Conservation (phyloP, 2,888 invertebrate genomes). For the Ochropleura leucogaster region DNA sequence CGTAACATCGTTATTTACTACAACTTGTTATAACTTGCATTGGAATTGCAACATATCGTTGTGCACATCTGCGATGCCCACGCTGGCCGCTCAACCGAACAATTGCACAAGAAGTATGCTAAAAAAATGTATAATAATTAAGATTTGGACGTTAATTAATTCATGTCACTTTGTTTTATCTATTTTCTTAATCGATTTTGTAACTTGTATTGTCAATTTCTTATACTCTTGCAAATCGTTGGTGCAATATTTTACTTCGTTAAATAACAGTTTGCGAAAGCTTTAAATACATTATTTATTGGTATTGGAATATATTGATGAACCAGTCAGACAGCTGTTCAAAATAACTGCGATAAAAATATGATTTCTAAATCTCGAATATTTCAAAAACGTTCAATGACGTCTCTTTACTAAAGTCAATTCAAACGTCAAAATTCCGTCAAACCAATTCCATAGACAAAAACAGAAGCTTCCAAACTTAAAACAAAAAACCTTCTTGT, state of each 20-base stretch:
- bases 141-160: slow-evolving; percentile 47
- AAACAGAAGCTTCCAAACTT: slow-evolving; percentile 11
- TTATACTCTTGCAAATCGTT: background rate
- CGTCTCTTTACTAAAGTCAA: slow-evolving; percentile 6
- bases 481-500: slow-evolving; percentile 19
- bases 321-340: background rate
- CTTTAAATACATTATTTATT: background rate
- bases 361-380: background rate
- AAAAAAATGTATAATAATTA: slow-evolving; percentile 54
- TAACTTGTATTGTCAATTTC: slow-evolving; percentile 13
- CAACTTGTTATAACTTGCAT: slow-evolving; percentile 69
- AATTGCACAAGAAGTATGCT: slow-evolving; percentile 63
- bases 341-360: background rate
- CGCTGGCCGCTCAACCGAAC: slow-evolving; percentile 63
- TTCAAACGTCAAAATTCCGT: slow-evolving; percentile 33
- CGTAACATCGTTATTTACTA: slow-evolving; percentile 67
- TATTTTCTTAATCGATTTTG: slow-evolving; percentile 37
- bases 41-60: slow-evolving; percentile 72
- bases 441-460: slow-evolving; percentile 31
- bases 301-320: background rate
- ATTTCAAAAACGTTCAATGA: background rate
- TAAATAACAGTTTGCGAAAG: background rate
- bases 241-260: background rate
- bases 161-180: slow-evolving; percentile 52
- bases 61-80: slow-evolving; percentile 71